Conservation (phyloP, 2,797 vertebrate species). For the Hozukius guyotensis region DNA sequence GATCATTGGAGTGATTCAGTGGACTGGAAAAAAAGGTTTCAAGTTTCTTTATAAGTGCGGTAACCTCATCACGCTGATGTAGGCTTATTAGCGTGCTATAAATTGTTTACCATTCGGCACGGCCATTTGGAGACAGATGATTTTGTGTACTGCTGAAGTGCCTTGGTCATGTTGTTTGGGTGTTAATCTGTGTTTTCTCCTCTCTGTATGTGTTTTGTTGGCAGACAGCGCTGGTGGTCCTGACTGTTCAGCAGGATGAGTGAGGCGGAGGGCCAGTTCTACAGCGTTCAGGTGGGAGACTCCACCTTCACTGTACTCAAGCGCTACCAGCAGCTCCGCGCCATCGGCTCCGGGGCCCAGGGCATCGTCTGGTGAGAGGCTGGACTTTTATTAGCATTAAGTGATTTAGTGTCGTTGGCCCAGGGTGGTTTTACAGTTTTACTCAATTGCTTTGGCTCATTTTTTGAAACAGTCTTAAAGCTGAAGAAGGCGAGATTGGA, state of each 20-base stretch:
- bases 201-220: background rate
- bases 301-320: conserved; percentile 96
- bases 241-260: conserved; percentile 87
- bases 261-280: conserved; percentile 93
- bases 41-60: background rate
- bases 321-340: conserved; percentile 93
- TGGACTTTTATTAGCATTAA: background rate
- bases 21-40: background rate
- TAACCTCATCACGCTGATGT: background rate
- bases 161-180: background rate
- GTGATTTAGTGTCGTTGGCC: background rate
- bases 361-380: conserved; percentile 97
- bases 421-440: background rate
- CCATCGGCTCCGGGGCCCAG: conserved; percentile 96
- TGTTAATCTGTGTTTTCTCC: conserved; percentile 2
- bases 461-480: no score
- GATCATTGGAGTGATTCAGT: conserved; percentile 19
- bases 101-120: background rate
- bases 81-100: background rate
- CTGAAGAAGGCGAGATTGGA: no score
- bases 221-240: conserved; percentile 77
- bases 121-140: background rate
- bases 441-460: no score
- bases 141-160: background rate
- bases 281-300: conserved; percentile 97